Evolutionary conservation across 2,888 invertebrate species (phyloP).

Genomic region (Hydriomena furcata): DNA sequence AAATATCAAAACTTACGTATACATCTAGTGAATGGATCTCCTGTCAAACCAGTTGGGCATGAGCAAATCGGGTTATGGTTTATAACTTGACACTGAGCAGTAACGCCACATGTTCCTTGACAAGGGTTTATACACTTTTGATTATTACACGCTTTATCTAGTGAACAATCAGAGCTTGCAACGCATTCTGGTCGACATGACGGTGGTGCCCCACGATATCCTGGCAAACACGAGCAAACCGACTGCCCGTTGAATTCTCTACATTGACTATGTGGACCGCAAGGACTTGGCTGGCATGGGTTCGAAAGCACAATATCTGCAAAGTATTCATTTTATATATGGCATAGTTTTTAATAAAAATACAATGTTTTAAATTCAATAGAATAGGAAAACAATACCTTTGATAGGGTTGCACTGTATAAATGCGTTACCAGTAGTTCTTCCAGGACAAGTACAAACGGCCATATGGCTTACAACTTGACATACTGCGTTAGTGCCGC

Average conservation of each 20-base stretch:
- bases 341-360: constrained; percentile 1
- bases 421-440: constrained; percentile 89
- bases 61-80: constrained; percentile 90
- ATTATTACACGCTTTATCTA: constrained; percentile 87
- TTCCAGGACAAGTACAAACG: constrained; percentile 88
- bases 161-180: constrained; percentile 87
- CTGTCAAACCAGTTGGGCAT: constrained; percentile 85
- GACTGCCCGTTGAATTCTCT: constrained; percentile 85
- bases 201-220: constrained; percentile 86
- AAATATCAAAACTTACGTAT: constrained; percentile 66
- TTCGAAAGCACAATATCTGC: constrained; percentile 69
- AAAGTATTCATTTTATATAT: constrained; percentile 22
- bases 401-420: constrained; percentile 84
- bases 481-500: constrained; percentile 89
- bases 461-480: constrained; percentile 90
- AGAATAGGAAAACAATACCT: constrained; percentile 58
- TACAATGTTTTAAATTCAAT: not conserved
- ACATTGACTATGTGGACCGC: constrained; percentile 86
- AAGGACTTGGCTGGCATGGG: constrained; percentile 86
- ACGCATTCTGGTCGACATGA: constrained; percentile 89
- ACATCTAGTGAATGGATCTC: constrained; percentile 87
- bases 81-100: constrained; percentile 89
- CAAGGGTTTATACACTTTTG: constrained; percentile 90
- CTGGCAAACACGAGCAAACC: constrained; percentile 86
- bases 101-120: constrained; percentile 90